Conservation (phyloP, 2,113 vertebrate species). For the Promerops cafer region DNA sequence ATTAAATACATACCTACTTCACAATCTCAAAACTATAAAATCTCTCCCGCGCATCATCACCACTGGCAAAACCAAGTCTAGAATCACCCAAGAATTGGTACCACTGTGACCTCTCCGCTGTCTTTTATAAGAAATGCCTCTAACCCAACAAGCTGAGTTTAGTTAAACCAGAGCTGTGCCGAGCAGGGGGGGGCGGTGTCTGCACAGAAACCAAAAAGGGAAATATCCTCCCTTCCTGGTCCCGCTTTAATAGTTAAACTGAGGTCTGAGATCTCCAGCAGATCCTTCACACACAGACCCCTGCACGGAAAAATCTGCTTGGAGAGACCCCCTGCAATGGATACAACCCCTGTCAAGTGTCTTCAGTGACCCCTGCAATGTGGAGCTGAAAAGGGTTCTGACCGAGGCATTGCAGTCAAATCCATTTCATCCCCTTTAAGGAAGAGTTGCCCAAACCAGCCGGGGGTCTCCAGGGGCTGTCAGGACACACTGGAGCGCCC, state of each 20-base stretch:
- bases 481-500: neutral
- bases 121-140: neutral
- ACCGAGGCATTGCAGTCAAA: neutral
- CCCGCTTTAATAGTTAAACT: neutral
- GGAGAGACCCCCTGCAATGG: neutral
- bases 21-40: too few species aligned
- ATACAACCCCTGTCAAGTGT: neutral
- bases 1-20: too few species aligned
- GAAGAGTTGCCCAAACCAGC: neutral
- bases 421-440: neutral
- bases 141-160: neutral
- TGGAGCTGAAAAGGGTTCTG: neutral
- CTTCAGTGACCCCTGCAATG: neutral
- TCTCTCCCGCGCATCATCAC: too few species aligned
- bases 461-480: neutral
- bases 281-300: neutral
- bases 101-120: neutral
- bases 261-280: neutral
- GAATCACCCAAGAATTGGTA: neutral
- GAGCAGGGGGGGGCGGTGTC: neutral
- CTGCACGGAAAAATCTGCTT: neutral
- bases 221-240: neutral
- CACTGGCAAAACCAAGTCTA: neutral
- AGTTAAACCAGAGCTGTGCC: neutral
- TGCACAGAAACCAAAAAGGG: neutral